Evolutionary conservation across 2,113 vertebrate species (phyloP).

Genomic region (Hippoglossus stenolepis): DNA sequence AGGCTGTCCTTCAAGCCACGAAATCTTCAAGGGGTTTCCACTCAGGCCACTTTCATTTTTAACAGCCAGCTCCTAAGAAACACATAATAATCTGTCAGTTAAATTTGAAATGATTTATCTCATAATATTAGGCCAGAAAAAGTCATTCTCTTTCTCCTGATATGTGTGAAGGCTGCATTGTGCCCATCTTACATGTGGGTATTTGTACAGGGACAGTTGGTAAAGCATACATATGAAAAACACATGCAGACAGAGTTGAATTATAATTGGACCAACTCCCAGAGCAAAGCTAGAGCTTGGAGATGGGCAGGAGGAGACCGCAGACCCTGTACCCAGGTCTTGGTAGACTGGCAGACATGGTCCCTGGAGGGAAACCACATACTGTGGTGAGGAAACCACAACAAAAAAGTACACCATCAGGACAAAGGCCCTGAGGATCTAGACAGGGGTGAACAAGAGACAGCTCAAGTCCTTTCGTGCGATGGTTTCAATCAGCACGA

Average conservation of each 20-base stretch:
- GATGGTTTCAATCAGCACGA: constrained; percentile 50
- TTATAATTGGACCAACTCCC: constrained; percentile 34
- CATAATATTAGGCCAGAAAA: not conserved
- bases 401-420: constrained; percentile 50
- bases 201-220: constrained; percentile 7
- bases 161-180: not conserved
- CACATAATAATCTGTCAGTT: constrained; percentile 11
- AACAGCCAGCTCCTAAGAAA: constrained; percentile 89
- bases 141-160: not conserved
- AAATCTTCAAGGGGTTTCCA: constrained; percentile 92
- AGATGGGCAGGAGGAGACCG: constrained; percentile 46
- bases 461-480: constrained; percentile 48
- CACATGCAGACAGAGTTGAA: constrained; percentile 32
- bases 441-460: constrained; percentile 73
- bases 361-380: constrained; percentile 67
- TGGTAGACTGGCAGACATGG: constrained; percentile 56
- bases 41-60: constrained; percentile 91
- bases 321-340: constrained; percentile 44
- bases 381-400: constrained; percentile 55
- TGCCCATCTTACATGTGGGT: constrained; percentile 8
- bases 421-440: constrained; percentile 58
- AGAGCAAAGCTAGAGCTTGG: constrained; percentile 33
- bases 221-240: constrained; percentile 27
- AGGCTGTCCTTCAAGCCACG: constrained; percentile 92
- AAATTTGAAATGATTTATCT: not conserved